Conservation (phyloP, 2,797 vertebrate genomes). For the Bryconaethiops microstoma region DNA sequence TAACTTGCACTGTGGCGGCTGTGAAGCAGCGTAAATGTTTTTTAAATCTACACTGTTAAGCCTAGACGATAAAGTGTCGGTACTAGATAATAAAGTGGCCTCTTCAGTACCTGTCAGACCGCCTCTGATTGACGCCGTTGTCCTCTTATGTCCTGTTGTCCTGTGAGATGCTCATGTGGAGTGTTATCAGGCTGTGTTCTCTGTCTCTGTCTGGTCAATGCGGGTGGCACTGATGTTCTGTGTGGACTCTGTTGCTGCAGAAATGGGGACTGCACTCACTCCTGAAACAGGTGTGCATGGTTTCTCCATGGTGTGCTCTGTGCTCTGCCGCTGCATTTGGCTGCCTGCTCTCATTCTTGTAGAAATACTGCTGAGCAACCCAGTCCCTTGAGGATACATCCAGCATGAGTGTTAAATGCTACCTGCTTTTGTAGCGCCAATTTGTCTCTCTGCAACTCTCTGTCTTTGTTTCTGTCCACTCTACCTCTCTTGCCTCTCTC, state of each 20-base stretch:
- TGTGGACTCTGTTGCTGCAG: slow-evolving; percentile 62
- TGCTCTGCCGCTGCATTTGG: slow-evolving; percentile 58
- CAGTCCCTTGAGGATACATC: neutral
- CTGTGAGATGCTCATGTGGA: slow-evolving; percentile 30
- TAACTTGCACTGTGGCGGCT: neutral
- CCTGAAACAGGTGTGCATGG: slow-evolving; percentile 53
- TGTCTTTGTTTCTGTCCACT: slow-evolving; percentile 1
- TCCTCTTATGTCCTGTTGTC: slow-evolving; percentile 38
- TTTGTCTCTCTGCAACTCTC: neutral
- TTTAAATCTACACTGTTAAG: neutral
- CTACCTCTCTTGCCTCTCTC: neutral
- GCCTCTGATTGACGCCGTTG: slow-evolving; percentile 22
- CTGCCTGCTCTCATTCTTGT: neutral
- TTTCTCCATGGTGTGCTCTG: slow-evolving; percentile 38
- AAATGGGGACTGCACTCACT: slow-evolving; percentile 53
- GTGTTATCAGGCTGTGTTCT: slow-evolving; percentile 41
- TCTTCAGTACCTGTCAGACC: neutral
- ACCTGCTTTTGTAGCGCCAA: slow-evolving; percentile 3
- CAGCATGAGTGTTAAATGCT: slow-evolving; percentile 30
- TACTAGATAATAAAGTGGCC: slow-evolving; percentile 12
- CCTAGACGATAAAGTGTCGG: slow-evolving; percentile 3
- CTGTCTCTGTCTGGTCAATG: slow-evolving; percentile 68
- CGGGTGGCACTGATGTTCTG: slow-evolving; percentile 64
- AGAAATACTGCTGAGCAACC: neutral
- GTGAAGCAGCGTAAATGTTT: neutral